These are phyloP conservation scores for Zapornia atra DNA, from an alignment of 2,113 vertebrate species.

Conservation along the genomic window DNA sequence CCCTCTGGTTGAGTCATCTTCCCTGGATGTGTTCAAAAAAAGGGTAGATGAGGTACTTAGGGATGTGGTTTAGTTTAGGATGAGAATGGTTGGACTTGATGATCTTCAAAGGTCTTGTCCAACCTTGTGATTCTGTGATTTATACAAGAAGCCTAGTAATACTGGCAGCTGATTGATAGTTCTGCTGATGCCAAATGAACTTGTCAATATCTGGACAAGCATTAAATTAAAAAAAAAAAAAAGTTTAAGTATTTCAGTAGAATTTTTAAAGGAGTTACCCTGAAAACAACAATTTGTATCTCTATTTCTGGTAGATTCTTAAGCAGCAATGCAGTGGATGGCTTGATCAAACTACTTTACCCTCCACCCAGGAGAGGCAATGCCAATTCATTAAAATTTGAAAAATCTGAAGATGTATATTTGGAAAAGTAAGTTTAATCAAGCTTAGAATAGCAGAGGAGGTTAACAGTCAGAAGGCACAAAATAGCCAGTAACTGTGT, in stretches of 20 bases:
- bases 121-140: no score
- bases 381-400: background rate
- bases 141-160: background rate
- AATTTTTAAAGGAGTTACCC: background rate
- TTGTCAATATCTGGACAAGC: background rate
- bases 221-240: no score
- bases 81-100: no score
- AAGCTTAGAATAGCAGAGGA: background rate
- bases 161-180: background rate
- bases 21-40: no score
- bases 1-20: no score
- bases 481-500: background rate
- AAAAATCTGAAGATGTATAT: background rate
- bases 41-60: no score
- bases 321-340: background rate
- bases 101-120: no score
- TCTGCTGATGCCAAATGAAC: background rate
- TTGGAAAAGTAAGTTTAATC: background rate
- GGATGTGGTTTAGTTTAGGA: no score
- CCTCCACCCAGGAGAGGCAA: background rate
- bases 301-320: background rate
- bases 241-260: background rate
- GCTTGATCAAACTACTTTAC: background rate
- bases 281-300: background rate
- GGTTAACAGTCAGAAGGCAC: background rate